A percentile compares a stretch with the other conserved stretches of the same genome.
These are phyloP conservation scores for Conomelus anceps DNA, from an alignment of 2,888 invertebrate genomes.

Conservation along the genomic window DNA sequence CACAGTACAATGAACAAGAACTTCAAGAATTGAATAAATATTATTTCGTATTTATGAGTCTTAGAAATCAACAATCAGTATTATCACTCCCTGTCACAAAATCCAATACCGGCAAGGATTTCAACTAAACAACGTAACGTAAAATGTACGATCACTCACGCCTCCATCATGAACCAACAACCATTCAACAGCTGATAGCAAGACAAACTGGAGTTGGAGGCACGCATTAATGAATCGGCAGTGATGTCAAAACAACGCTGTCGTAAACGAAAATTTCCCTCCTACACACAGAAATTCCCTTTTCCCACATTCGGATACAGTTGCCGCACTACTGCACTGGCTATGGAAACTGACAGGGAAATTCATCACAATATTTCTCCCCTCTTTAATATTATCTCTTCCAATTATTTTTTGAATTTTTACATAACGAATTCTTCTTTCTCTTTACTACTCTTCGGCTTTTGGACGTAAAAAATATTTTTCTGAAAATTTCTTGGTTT, in stretches of 20 bases:
- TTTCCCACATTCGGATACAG: not conserved
- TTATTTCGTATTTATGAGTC: too few relatives aligned
- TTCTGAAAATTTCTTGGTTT: too few relatives aligned
- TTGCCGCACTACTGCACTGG: not conserved
- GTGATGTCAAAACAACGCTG: not conserved
- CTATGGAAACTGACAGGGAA: not conserved
- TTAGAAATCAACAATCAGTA: not conserved
- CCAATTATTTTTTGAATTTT: too few relatives aligned
- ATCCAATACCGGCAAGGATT: not conserved
- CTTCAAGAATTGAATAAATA: too few relatives aligned
- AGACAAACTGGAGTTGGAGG: not conserved
- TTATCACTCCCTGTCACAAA: not conserved
- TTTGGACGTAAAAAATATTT: too few relatives aligned
- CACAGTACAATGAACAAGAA: too few relatives aligned
- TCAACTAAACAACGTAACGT: not conserved
- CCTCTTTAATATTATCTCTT: too few relatives aligned
- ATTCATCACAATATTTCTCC: too few relatives aligned
- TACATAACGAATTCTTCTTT: too few relatives aligned
- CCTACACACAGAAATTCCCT: not conserved
- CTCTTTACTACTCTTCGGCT: too few relatives aligned
- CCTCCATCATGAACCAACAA: not conserved
- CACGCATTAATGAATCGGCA: not conserved
- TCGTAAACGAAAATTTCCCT: not conserved
- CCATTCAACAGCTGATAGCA: not conserved
- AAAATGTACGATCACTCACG: not conserved